Evolutionary conservation across 2,113 vertebrate genomes (phyloP), one percentile per base, ranked within the genome.

Genomic region (Salvelinus alpinus): DNA sequence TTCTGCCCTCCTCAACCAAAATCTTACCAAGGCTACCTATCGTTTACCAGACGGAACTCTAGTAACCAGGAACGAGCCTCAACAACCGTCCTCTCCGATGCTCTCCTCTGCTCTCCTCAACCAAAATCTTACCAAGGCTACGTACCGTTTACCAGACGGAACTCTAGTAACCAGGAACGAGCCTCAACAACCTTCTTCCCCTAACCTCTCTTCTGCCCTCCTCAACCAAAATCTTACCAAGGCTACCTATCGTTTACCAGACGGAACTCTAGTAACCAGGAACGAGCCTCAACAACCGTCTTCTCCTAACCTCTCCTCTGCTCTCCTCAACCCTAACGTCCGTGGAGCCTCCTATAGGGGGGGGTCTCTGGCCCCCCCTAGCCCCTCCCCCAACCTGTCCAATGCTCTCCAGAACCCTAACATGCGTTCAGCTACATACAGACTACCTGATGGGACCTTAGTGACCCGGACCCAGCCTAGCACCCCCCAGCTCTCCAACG

Each of bases 21-120:
- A 87, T 78, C 54, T 90, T 25, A 87, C 81, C n/a, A 80, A 72
- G 3, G 86, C 88, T 31, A 82, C 85, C 72, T 91, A 91, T 78
- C 77, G 70, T 68, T 71, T 90, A 82, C 86, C 88, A 25, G 84
- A 22, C 70, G 54, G 54, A 5, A 57, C 54, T 18, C 54, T 57
- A 18, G 54, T 18, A 4, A 57, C 54, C 18, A 57, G 16, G 18
- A 57, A 57, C 1, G 54, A 57, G 18, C 54, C 54, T 18, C 38
- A 9, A 2, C 13, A 57, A 18, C 51, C 16, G 0, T 6, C 51
- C 5, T 5, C 51, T 57, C 51, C 16, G 0, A 57, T 3, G 1
- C 59, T 62, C 59, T 62, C 59, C 59, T 62, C 54, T 57, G 3
- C 54, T 25, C 78, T 91, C 72, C 82, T 90, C 4, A 90, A 87